A percentile compares a stretch with the other conserved stretches of the same genome.
Conservation (phyloP, 2,797 vertebrate species). For the Pangasius mekongensis region DNA sequence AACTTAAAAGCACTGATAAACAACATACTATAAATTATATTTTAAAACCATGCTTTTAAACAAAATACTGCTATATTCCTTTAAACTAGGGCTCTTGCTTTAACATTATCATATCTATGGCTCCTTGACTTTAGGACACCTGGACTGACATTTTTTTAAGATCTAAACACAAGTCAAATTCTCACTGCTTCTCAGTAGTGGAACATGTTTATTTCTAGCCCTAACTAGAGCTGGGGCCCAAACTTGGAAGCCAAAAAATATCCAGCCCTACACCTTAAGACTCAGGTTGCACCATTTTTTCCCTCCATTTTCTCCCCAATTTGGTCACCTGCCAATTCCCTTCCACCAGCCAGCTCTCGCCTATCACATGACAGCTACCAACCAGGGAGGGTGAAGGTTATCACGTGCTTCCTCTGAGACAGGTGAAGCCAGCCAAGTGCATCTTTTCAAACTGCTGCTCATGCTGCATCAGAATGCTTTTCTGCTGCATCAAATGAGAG, state of each 20-base stretch:
- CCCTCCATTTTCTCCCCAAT: neutral
- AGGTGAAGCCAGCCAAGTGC: neutral
- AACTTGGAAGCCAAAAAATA: neutral
- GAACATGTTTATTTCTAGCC: neutral
- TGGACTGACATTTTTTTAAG: neutral
- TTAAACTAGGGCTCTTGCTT: neutral
- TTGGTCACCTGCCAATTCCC: neutral
- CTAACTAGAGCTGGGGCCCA: neutral
- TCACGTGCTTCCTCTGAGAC: neutral
- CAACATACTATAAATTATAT: conserved; percentile 3
- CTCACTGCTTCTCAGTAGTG: neutral
- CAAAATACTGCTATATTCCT: neutral
- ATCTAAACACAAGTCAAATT: neutral
- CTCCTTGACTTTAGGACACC: neutral
- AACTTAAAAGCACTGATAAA: conserved; percentile 15
- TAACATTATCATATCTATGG: neutral
- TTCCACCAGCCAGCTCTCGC: neutral
- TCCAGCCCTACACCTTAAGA: neutral
- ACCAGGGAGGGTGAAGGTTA: neutral
- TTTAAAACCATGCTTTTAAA: neutral
- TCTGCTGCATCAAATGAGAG: neutral
- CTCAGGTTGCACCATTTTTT: neutral
- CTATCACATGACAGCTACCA: neutral
- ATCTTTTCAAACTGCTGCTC: neutral
- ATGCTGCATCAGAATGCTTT: neutral